Percentiles rank a stretch among this genome's conserved stretches.
phyloP scores from a whole-genome alignment of 2,888 invertebrate genomes.

The Andrena dorsata region DNA sequence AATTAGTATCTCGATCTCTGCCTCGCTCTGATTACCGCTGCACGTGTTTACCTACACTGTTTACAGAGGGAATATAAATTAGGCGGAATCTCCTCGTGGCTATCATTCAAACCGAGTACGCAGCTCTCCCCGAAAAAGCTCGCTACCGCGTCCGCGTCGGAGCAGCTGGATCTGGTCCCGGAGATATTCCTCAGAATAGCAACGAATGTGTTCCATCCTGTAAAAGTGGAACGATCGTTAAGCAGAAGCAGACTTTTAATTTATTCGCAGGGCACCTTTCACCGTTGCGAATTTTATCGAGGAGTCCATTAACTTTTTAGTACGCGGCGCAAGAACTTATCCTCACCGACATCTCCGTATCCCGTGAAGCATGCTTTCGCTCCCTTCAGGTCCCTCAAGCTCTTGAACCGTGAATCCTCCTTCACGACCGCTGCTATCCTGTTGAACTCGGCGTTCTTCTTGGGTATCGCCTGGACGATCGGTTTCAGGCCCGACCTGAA shows the following conservation, averaged over 20 bases:
- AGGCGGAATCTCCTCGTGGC: conserved; percentile 54
- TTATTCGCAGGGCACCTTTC: not conserved
- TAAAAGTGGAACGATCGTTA: conserved; percentile 7
- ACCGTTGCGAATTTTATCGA: not conserved
- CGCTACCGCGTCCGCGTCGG: conserved; percentile 83
- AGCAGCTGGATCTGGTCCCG: conserved; percentile 72
- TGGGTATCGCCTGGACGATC: conserved; percentile 88
- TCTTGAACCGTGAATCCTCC: conserved; percentile 86
- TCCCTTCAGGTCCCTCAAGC: conserved; percentile 89
- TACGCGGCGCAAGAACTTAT: not conserved
- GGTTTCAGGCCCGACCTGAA: conserved; percentile 87
- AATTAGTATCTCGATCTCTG: not conserved
- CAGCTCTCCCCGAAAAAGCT: conserved; percentile 90
- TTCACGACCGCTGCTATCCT: conserved; percentile 90
- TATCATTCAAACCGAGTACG: conserved; percentile 80
- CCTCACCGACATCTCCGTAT: conserved; percentile 90
- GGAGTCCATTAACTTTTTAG: no score
- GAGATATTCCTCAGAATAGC: conserved; percentile 74
- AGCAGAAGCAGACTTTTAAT: not conserved
- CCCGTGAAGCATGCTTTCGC: conserved; percentile 92
- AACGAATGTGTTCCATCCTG: conserved; percentile 82
- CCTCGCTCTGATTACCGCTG: not conserved
- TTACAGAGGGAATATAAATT: conserved; percentile 74
- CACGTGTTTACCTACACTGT: conserved; percentile 54
- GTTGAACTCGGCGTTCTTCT: conserved; percentile 87